Evolutionary conservation across 2,888 invertebrate species (phyloP).

Genomic region (Athalia rosae): DNA sequence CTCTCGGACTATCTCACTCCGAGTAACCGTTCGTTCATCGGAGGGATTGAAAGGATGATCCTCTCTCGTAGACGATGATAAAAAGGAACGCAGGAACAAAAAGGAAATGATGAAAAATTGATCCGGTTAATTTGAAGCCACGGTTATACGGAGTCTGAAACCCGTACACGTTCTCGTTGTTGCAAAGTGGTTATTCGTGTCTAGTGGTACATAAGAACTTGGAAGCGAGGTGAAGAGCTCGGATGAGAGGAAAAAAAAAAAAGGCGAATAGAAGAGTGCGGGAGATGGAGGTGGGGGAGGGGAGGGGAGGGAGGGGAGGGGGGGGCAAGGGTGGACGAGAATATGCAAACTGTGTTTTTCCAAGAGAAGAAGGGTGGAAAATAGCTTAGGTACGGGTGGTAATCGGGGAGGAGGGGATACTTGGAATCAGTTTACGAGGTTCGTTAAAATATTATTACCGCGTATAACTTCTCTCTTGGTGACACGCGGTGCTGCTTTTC

Average conservation of each 20-base stretch:
- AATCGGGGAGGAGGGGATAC: constrained; percentile 49
- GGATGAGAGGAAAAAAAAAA: too few species aligned
- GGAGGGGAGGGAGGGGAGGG: constrained; percentile 39
- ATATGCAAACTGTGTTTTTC: constrained; percentile 71
- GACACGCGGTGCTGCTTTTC: constrained; percentile 67
- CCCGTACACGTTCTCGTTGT: neutral
- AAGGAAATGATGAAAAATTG: neutral
- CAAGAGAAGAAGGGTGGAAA: constrained; percentile 50
- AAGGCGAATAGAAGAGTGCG: constrained; percentile 28
- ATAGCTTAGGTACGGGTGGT: constrained; percentile 11
- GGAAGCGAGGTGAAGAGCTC: too few species aligned
- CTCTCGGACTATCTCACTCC: too few species aligned
- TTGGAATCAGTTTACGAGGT: constrained; percentile 71
- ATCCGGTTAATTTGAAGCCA: neutral
- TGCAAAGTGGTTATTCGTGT: constrained; percentile 43
- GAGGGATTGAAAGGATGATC: neutral
- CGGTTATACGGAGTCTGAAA: neutral
- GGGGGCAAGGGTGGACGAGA: constrained; percentile 57
- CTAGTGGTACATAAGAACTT: neutral
- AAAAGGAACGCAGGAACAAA: neutral
- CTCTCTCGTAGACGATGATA: neutral
- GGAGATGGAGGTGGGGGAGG: constrained; percentile 38
- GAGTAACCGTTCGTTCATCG: too few species aligned
- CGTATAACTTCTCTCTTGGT: constrained; percentile 67
- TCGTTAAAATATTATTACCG: constrained; percentile 72